Evolutionary conservation across 2,888 invertebrate genomes (phyloP), one percentile per base, ranked within the genome.

Genomic region (Eupithecia subumbrata): DNA sequence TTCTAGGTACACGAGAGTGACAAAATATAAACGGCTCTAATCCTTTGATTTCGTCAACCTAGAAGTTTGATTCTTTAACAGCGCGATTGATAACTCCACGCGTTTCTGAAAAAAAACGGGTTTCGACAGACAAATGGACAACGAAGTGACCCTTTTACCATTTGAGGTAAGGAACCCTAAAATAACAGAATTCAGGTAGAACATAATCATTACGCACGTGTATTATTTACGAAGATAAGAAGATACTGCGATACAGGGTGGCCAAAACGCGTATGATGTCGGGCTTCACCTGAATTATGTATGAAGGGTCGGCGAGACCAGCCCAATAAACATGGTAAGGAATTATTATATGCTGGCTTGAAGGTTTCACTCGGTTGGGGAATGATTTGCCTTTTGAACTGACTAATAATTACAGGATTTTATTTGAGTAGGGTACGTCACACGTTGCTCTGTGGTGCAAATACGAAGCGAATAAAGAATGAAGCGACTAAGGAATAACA

Each of bases 221-320:
- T 84, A 86, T 84, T 84, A 86, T 84, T 84, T 84, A 82, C 80
- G 78, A 80, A 84, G 82, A 82, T 86, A 85, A 80, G 79, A 80
- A 85, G 82, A 82, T 86, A 85, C 81, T 82, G 82, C 81, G 82
- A 85, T 84, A 86, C 83, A 80, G 81, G 76, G 78, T 80, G 78
- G 82, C 83, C 84, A 86, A 84, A 88, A 85, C 84, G 85, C 83
- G 85, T 84, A 85, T 88, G 89, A 89, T 89, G 88, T 84, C 86
- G 84, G 85, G 76, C 79, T 79, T 75, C 75, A 79, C 68, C 84
- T 90, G 89, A 90, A 90, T 90, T 81, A 90, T 90, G 85, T 84
- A 90, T 90, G 87, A 89, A 84, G 87, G 82, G 80, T 79, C 77
- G 56, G 40, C 52, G 64, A 64, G 73, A 71, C 74, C 77, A 73